Evolutionary conservation across 1,140 invertebrate genomes (phyloP).

Genomic region (Atta texana): DNA sequence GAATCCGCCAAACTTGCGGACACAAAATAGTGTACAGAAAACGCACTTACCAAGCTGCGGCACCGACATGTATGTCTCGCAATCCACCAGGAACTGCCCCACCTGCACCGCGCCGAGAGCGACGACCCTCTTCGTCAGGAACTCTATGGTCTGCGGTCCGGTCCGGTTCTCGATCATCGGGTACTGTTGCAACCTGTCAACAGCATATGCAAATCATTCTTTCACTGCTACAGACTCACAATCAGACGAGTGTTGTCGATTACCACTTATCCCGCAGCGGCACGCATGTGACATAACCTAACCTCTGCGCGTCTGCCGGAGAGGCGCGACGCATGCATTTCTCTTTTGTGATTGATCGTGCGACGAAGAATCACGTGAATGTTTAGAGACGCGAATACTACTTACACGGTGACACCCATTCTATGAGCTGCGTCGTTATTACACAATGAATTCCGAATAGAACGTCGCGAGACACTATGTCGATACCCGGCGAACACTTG

Average conservation of each 20-base stretch:
- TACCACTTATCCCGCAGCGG: neutral
- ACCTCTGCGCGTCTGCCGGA: neutral
- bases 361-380: neutral
- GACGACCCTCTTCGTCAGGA: slow-evolving; percentile 93
- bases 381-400: neutral
- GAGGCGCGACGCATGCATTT: neutral
- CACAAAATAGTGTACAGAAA: slow-evolving; percentile 24
- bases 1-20: slow-evolving; percentile 23
- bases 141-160: slow-evolving; percentile 94
- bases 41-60: slow-evolving; percentile 88
- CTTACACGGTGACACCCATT: slow-evolving; percentile 43
- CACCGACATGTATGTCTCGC: slow-evolving; percentile 96
- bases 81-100: slow-evolving; percentile 97
- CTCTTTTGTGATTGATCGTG: neutral
- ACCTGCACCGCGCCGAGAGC: slow-evolving; percentile 94
- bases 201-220: neutral
- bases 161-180: slow-evolving; percentile 95
- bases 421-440: neutral
- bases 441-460: neutral
- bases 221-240: neutral
- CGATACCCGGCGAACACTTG: neutral
- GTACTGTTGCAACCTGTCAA: slow-evolving; percentile 90
- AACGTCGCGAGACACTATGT: neutral
- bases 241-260: neutral
- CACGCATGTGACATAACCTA: slow-evolving; percentile 29